Evolutionary conservation across 1,140 invertebrate genomes (phyloP), one percentile per base, ranked within the genome.

Genomic region (Cydia fagiglandana): DNA sequence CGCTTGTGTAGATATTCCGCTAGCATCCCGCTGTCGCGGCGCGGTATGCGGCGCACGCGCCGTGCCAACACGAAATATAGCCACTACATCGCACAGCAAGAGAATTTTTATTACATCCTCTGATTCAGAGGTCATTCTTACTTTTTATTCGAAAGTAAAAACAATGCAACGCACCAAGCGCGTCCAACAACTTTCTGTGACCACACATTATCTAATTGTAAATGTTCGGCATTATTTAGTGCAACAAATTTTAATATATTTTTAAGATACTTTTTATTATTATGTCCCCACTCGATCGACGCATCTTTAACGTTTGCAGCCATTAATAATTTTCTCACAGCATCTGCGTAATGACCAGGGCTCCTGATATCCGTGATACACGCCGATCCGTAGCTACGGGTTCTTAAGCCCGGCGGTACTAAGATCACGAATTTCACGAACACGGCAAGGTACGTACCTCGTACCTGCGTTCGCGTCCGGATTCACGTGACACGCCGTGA

Each of bases 21-120:
- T 17, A 38, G 66, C 66, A 38, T 41, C 34, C 56, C 56, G 53
- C 53, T n/a, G 50, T 53, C 50, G 53, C 53, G 1, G 56, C 66
- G 38, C 66, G 38, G 66, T 70, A 70, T 70, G 66, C 66, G 34
- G 15, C 30, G 34, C 66, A 70, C 66, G 66, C 34, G 66, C 66
- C 66, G 34, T 30, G 66, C 66, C 66, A 38, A 70, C 66, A 38
- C 30, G 66, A 70, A 70, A 70, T 70, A 70, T 38, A 70, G 66
- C 66, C 66, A 68, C 66, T n/a, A 34, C 66, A 24, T n/a, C 15
- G 66, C 38, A 70, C 66, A 17, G 17, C 66, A 17, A 41, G 30
- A 38, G 66, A 70, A 70, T 70, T 70, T 70, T 70, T 70, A 70
- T 70, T 70, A 70, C 66, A 70, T 70, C 66, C 66, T 70, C 66